A percentile compares a stretch with the other conserved stretches of the same genome.
These are phyloP conservation scores for Gastrophryne carolinensis DNA, from an alignment of 2,797 vertebrate genomes.

Conservation along the genomic window DNA sequence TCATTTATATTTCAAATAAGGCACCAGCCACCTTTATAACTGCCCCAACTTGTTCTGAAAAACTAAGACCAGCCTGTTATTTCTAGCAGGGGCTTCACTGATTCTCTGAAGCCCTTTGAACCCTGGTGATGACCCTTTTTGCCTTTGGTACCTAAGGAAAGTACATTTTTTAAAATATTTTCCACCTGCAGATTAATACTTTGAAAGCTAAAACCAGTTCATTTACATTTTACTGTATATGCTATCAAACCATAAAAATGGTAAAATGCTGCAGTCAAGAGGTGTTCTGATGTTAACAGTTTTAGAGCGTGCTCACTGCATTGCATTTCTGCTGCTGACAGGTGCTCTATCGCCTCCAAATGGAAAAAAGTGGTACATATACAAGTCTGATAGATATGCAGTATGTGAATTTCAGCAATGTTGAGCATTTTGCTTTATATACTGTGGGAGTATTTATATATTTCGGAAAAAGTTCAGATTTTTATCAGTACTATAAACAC, in stretches of 20 bases:
- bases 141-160: constrained; percentile 18
- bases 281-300: constrained; percentile 1
- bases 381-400: not conserved
- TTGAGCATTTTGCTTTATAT: not conserved
- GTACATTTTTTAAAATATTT: constrained; percentile 2
- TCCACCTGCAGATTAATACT: not conserved
- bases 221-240: constrained; percentile 15
- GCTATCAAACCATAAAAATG: constrained; percentile 3
- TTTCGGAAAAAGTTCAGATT: too few species aligned
- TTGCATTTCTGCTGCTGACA: not conserved
- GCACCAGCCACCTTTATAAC: too few species aligned
- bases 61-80: too few species aligned
- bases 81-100: too few species aligned
- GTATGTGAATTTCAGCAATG: not conserved
- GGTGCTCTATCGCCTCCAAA: constrained; percentile 12
- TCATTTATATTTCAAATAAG: too few species aligned
- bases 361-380: not conserved
- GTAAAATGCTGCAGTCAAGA: constrained; percentile 7
- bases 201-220: not conserved
- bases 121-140: too few species aligned
- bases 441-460: not conserved
- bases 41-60: too few species aligned
- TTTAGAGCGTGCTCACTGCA: not conserved
- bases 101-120: too few species aligned
- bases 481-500: too few species aligned